A percentile compares a stretch with the other conserved stretches of the same genome.
phyloP scores from a whole-genome alignment of 1,140 invertebrate species.

The Leptinotarsa texana region DNA sequence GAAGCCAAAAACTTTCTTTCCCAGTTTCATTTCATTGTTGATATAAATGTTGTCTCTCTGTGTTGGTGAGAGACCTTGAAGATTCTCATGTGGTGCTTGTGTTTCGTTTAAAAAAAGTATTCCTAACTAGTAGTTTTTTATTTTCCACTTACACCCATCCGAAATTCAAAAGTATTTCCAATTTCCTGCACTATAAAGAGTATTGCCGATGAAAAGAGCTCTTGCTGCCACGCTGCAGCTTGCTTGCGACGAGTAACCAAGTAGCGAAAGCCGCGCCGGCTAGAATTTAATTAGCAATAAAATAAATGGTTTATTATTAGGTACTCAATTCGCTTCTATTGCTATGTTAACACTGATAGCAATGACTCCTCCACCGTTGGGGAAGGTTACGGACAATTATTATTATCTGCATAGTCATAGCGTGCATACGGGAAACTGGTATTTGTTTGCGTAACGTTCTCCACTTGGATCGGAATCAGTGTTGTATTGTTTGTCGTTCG shows the following conservation, averaged over 20 bases:
- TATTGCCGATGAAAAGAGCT: too few relatives aligned
- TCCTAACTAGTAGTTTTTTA: too few relatives aligned
- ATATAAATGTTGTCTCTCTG: too few relatives aligned
- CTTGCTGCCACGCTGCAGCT: background rate
- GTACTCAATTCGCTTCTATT: constrained; percentile 15
- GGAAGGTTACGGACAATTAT: constrained; percentile 31
- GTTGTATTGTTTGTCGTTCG: background rate
- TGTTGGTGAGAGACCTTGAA: too few relatives aligned
- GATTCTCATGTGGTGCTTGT: too few relatives aligned
- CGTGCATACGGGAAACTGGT: background rate
- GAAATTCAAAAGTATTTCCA: too few relatives aligned
- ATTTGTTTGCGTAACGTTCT: background rate
- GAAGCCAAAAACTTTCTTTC: too few relatives aligned
- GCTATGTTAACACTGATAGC: constrained; percentile 26
- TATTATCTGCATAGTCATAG: constrained; percentile 13
- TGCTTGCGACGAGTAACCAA: constrained; percentile 3
- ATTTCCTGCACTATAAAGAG: too few relatives aligned
- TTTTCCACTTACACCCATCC: too few relatives aligned
- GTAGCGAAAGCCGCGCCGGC: background rate
- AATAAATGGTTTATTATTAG: constrained; percentile 27
- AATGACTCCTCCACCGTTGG: constrained; percentile 26
- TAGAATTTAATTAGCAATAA: constrained; percentile 21
- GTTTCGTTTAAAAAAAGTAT: too few relatives aligned
- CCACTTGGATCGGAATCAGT: background rate
- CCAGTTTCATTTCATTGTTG: too few relatives aligned